phyloP scores from a whole-genome alignment of 2,797 vertebrate genomes.

The Threskiornis aethiopicus region DNA sequence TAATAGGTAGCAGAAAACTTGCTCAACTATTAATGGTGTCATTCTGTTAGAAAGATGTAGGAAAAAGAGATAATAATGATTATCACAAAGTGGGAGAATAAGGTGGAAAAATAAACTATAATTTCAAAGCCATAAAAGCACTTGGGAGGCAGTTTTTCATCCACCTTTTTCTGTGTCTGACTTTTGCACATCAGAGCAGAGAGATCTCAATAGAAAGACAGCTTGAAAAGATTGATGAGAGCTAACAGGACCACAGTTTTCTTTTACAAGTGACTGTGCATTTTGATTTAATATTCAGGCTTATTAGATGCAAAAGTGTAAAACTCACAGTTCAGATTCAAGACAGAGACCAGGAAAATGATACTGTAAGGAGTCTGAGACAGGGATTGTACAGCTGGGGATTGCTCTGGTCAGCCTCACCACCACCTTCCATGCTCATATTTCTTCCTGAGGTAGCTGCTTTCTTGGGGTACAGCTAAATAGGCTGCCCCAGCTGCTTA shows the following conservation, averaged over 20 bases:
- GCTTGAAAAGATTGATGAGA: constrained; percentile 28
- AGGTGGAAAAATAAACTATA: constrained; percentile 41
- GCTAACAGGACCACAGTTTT: constrained; percentile 5
- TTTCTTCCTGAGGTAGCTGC: not conserved
- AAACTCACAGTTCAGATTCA: not conserved
- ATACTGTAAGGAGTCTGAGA: not conserved
- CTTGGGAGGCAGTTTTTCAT: constrained; percentile 45
- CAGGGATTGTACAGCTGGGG: not conserved
- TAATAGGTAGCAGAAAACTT: constrained; percentile 35
- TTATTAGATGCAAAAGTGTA: not conserved
- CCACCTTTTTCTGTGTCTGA: not conserved
- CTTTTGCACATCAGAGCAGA: constrained; percentile 19
- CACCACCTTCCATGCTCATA: rapidly evolving
- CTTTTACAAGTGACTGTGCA: constrained; percentile 2
- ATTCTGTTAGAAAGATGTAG: constrained; percentile 11
- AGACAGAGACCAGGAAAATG: not conserved
- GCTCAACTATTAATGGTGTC: constrained; percentile 25
- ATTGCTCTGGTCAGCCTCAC: not conserved
- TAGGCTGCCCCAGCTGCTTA: not conserved
- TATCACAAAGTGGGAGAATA: constrained; percentile 10
- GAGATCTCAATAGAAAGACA: constrained; percentile 16
- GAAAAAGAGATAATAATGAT: constrained; percentile 36
- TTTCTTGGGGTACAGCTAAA: not conserved
- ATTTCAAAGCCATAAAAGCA: constrained; percentile 51
- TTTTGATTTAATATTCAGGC: constrained; percentile 48